Evolutionary conservation across 2,888 invertebrate genomes (phyloP), one percentile per base, ranked within the genome.

Genomic region (Leucophenga montana): DNA sequence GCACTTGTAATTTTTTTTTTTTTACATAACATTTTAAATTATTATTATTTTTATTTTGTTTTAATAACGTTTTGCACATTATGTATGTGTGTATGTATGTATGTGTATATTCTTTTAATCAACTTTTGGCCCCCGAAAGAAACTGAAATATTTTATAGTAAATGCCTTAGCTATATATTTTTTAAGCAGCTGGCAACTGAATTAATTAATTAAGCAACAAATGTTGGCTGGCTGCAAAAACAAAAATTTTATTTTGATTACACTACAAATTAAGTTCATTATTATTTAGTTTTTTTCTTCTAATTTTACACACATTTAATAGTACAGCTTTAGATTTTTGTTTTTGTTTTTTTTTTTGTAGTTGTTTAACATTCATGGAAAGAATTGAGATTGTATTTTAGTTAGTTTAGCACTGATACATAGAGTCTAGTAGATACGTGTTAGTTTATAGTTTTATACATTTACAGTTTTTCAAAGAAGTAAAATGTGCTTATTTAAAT

Each of bases 61-160:
- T 77, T 75, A 73, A 72, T 77, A 76, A 73, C 75, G 69, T 78
- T 67, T 72, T 71, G 67, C 67, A 73, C 33, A 72, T 69, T 68
- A 70, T n/a, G n/a, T n/a, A n/a, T n/a, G n/a, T n/a, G n/a, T n/a
- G n/a, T n/a, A n/a, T n/a, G n/a, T n/a, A n/a, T n/a, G n/a, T n/a
- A n/a, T n/a, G n/a, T n/a, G n/a, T n/a, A n/a, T 64, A 67, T 72
- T 74, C 33, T 65, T 73, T 72, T 69, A 48, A 57, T 73, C 69
- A 50, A 73, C 71, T 78, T 86, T 88, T 87, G 88, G 87, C 88
- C 88, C 88, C 88, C 88, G 86, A 88, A 88, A 88, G 85, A 87
- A 87, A 87, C 76, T 77, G 71, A 76, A 81, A 82, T 76, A 27
- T 71, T 67, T 77, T 56, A 8, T 64, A 50, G 72, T 75, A 74